These are phyloP conservation scores for Pogonognathellus flavescens DNA, from an alignment of 1,140 invertebrate genomes.

Conservation along the genomic window DNA sequence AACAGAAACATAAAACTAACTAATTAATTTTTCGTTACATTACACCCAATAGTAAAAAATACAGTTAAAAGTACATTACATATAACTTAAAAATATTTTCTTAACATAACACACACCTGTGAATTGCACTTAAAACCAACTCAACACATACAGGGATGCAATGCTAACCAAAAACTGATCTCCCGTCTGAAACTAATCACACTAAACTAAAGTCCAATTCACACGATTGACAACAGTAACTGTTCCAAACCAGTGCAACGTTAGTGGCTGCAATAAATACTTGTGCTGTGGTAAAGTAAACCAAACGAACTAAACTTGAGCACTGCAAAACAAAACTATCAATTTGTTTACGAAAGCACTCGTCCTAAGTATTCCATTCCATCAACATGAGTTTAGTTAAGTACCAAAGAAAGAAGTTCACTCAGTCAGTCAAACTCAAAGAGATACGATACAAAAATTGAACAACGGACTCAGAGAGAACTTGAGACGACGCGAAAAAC, in stretches of 20 bases:
- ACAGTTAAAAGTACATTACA: not conserved
- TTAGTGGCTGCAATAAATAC: no score
- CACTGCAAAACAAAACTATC: not conserved
- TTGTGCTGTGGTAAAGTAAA: not conserved
- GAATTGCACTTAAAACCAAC: not conserved
- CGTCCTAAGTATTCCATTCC: not conserved
- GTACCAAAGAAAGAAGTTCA: no score
- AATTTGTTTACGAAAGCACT: not conserved
- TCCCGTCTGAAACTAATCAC: no score
- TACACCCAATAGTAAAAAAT: not conserved
- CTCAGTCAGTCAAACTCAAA: not conserved
- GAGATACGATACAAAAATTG: not conserved
- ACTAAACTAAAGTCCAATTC: no score
- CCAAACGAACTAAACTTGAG: not conserved
- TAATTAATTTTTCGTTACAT: no score
- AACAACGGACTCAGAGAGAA: not conserved
- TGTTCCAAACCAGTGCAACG: no score
- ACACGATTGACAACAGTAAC: no score
- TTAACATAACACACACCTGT: not conserved
- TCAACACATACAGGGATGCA: not conserved
- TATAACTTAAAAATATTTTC: slow-evolving; percentile 3
- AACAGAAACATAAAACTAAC: not conserved
- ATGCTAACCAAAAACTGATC: not conserved
- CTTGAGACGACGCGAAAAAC: not conserved
- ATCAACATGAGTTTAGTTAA: not conserved